phyloP scores from a whole-genome alignment of 2,888 invertebrate species.

The Morpho achilles region DNA sequence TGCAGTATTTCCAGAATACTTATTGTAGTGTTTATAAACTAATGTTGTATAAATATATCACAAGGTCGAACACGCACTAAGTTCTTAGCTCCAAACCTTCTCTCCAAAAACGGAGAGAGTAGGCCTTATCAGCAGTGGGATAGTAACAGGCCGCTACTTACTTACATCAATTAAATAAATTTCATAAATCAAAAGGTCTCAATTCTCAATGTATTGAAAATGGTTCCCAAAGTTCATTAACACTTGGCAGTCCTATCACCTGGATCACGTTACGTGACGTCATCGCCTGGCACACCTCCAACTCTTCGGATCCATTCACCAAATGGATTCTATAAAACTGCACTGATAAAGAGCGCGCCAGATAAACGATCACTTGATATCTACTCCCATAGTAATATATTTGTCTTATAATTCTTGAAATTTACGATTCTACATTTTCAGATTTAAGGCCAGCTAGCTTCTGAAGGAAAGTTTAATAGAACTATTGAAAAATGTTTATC shows the following conservation, averaged over 20 bases:
- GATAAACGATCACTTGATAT: conserved; percentile 10
- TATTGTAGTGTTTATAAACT: too few species aligned
- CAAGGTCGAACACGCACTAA: too few species aligned
- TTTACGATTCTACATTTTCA: conserved; percentile 1
- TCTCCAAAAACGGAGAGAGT: too few species aligned
- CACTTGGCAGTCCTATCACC: conserved; percentile 63
- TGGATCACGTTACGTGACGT: conserved; percentile 51
- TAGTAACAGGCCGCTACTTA: too few species aligned
- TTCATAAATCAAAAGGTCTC: too few species aligned
- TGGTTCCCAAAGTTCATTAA: conserved; percentile 59
- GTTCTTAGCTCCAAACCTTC: too few species aligned
- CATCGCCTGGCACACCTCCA: conserved; percentile 49
- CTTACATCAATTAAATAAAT: too few species aligned
- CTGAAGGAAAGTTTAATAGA: neutral
- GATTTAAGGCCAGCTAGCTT: neutral
- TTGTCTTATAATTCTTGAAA: conserved; percentile 1
- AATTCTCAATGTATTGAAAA: too few species aligned
- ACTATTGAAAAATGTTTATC: too few species aligned
- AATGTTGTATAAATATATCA: too few species aligned
- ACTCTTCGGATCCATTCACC: conserved; percentile 36
- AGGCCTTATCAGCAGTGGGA: too few species aligned
- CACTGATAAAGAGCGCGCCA: conserved; percentile 6
- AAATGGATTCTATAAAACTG: conserved; percentile 19
- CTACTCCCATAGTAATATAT: conserved; percentile 3
- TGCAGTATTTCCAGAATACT: too few species aligned